Evolutionary conservation across 2,888 invertebrate species (phyloP).

Genomic region (Neoaliturus tenellus): DNA sequence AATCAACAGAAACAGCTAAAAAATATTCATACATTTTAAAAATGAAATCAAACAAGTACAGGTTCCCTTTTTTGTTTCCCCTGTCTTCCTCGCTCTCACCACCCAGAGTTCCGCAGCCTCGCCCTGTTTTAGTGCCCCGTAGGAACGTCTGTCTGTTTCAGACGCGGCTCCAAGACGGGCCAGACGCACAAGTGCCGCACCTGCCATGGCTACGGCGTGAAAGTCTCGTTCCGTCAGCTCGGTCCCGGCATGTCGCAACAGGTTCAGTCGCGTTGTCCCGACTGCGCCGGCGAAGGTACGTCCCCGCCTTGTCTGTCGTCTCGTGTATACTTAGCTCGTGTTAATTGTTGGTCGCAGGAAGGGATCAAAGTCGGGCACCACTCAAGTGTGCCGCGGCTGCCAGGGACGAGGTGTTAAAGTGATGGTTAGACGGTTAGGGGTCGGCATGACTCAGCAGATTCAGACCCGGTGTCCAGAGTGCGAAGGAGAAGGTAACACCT

Average conservation of each 20-base stretch:
- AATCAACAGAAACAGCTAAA: too few relatives aligned
- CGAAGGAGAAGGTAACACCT: slow-evolving; percentile 73
- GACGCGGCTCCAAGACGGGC: slow-evolving; percentile 81
- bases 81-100: too few relatives aligned
- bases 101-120: too few relatives aligned
- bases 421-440: slow-evolving; percentile 79
- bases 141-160: slow-evolving; percentile 62
- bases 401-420: slow-evolving; percentile 87
- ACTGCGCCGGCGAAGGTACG: slow-evolving; percentile 73
- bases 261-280: slow-evolving; percentile 68
- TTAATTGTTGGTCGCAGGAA: slow-evolving; percentile 25
- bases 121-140: neutral
- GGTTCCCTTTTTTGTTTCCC: too few relatives aligned
- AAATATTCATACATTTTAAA: too few relatives aligned
- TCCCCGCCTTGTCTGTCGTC: neutral
- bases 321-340: neutral
- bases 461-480: slow-evolving; percentile 70
- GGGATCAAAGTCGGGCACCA: slow-evolving; percentile 73
- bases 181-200: slow-evolving; percentile 80
- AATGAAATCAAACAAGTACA: too few relatives aligned
- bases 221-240: slow-evolving; percentile 84
- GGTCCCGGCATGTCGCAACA: slow-evolving; percentile 68
- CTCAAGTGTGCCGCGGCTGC: slow-evolving; percentile 82
- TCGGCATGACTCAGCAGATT: slow-evolving; percentile 57
- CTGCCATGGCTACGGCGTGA: slow-evolving; percentile 88